Conservation (phyloP, 1,140 invertebrate genomes). For the Portunus trituberculatus region DNA sequence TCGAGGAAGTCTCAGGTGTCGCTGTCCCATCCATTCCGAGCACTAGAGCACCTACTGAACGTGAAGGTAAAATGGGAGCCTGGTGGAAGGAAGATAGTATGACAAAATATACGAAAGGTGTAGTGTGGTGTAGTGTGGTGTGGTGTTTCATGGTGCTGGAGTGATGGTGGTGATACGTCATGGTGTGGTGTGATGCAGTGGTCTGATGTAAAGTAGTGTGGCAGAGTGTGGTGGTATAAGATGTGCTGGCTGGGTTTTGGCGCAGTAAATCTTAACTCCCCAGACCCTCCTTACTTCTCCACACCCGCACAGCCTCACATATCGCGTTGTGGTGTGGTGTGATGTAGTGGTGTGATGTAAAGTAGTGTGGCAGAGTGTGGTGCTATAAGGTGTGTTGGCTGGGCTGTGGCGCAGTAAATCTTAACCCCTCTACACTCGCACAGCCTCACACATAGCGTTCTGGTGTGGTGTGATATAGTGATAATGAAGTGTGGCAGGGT, state of each 20-base stretch:
- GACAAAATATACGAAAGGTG: background rate
- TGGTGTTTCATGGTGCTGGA: background rate
- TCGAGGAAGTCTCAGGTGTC: background rate
- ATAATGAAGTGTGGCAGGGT: no score
- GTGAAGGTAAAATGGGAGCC: no score
- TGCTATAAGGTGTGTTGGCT: background rate
- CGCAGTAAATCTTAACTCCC: background rate
- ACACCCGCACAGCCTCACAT: background rate
- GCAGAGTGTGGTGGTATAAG: background rate
- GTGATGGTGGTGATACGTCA: no score
- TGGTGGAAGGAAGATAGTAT: background rate
- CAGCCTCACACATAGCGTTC: background rate
- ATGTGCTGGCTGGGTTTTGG: no score
- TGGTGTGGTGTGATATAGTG: no score
- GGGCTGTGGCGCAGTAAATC: background rate
- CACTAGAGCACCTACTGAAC: background rate
- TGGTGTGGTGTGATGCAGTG: no score
- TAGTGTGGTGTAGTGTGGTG: background rate
- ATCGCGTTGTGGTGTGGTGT: no score
- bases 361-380: background rate
- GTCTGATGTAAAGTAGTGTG: background rate
- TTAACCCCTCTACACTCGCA: background rate
- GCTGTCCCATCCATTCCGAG: background rate
- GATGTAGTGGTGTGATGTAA: background rate
- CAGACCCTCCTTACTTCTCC: no score